A percentile compares a stretch with the other conserved stretches of the same genome.
phyloP scores from a whole-genome alignment of 2,113 vertebrate species.

The Charina bottae region DNA sequence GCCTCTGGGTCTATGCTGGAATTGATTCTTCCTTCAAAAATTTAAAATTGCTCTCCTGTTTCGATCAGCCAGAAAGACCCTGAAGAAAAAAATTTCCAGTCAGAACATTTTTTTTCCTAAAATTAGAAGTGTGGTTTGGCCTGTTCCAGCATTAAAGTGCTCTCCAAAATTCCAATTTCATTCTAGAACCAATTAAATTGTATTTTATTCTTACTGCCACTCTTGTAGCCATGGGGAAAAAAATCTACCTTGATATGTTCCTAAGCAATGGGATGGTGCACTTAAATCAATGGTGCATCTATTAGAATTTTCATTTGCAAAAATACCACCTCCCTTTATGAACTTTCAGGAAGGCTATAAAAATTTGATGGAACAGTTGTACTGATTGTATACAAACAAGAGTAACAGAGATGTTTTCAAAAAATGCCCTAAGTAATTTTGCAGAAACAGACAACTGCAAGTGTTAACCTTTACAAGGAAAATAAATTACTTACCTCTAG shows the following conservation, averaged over 20 bases:
- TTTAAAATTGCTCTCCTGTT: constrained; percentile 40
- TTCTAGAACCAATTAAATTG: not conserved
- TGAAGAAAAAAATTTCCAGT: constrained; percentile 25
- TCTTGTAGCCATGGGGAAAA: not conserved
- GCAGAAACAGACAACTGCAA: not conserved
- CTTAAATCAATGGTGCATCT: not conserved
- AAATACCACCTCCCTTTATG: not conserved
- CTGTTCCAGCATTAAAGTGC: not conserved
- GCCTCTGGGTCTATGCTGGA: constrained; percentile 18
- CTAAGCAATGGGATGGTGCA: not conserved
- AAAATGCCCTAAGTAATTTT: not conserved
- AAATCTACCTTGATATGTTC: not conserved
- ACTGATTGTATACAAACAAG: not conserved
- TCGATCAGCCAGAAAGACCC: constrained; percentile 21
- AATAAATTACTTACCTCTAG: constrained; percentile 25
- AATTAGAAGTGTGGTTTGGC: not conserved
- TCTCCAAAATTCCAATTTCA: constrained; percentile 8
- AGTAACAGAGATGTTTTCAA: not conserved
- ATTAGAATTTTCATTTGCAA: not conserved
- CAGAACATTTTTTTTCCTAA: constrained; percentile 17
- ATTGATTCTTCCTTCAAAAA: constrained; percentile 16
- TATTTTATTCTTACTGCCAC: not conserved
- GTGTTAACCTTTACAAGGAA: not conserved
- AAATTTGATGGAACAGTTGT: not conserved
- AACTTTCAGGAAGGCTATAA: not conserved